These are phyloP conservation scores for Centruroides sculpturatus DNA, from an alignment of 1,140 invertebrate genomes.

Conservation along the genomic window DNA sequence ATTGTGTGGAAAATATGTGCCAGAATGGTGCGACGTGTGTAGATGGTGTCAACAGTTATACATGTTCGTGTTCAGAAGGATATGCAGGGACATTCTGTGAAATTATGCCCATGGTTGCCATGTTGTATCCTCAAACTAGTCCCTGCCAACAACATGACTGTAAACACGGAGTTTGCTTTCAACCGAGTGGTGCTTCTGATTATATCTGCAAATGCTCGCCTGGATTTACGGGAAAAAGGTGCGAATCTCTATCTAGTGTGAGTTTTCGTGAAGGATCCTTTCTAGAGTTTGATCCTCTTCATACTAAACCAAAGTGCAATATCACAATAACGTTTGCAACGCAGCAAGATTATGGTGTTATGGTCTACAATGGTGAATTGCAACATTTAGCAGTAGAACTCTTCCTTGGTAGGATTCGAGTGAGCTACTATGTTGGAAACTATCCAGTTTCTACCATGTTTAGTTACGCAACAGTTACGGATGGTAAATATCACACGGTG, in stretches of 20 bases:
- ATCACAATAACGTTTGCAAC: slow-evolving; percentile 88
- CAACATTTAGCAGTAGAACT: slow-evolving; percentile 84
- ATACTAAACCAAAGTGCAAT: slow-evolving; percentile 69
- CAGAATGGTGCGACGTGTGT: slow-evolving; percentile 85
- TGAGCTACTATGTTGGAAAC: slow-evolving; percentile 94
- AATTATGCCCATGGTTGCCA: slow-evolving; percentile 56
- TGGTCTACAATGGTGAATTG: slow-evolving; percentile 67
- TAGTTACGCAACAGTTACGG: slow-evolving; percentile 73
- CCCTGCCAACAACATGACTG: slow-evolving; percentile 93
- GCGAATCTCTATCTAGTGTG: slow-evolving; percentile 84
- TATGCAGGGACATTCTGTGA: slow-evolving; percentile 91
- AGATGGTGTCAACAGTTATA: slow-evolving; percentile 82
- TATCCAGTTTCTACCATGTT: slow-evolving; percentile 96
- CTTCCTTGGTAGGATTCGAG: slow-evolving; percentile 67
- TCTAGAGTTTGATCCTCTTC: slow-evolving; percentile 73
- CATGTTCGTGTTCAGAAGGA: slow-evolving; percentile 75
- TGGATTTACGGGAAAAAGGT: slow-evolving; percentile 88
- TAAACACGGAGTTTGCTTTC: slow-evolving; percentile 90
- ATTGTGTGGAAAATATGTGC: slow-evolving; percentile 81
- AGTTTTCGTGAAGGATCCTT: slow-evolving; percentile 86
- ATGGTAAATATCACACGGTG: slow-evolving; percentile 71
- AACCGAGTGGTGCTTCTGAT: slow-evolving; percentile 34
- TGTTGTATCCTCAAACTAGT: slow-evolving; percentile 68
- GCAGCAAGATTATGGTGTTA: slow-evolving; percentile 60
- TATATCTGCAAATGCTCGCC: slow-evolving; percentile 75